Percentiles rank a stretch among this genome's conserved stretches.
Conservation (phyloP, 2,113 vertebrate species). For the Alethe castanea region DNA sequence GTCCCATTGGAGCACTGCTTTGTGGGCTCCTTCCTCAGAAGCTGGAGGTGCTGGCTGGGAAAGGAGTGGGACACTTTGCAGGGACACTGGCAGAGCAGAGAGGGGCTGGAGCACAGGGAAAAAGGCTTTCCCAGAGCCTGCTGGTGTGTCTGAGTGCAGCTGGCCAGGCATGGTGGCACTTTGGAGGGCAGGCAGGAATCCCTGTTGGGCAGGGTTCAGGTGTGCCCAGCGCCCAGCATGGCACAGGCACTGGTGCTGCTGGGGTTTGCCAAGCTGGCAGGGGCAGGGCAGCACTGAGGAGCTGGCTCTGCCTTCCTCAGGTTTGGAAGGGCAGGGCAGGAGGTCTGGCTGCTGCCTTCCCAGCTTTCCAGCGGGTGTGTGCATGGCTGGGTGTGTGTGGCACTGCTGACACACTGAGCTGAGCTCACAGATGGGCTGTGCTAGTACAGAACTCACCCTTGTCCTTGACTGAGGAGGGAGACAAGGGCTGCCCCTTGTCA, state of each 20-base stretch:
- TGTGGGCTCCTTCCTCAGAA: not conserved
- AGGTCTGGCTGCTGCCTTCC: not conserved
- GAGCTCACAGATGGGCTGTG: not conserved
- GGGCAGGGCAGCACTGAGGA: not conserved
- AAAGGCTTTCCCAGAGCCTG: rapidly evolving
- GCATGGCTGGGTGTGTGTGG: rapidly evolving
- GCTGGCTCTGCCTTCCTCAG: not conserved
- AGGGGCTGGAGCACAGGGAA: not conserved
- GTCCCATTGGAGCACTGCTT: not conserved
- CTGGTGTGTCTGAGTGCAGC: not conserved
- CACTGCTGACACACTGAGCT: rapidly evolving
- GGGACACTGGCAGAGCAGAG: not conserved
- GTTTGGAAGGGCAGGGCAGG: not conserved
- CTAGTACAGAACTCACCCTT: not conserved
- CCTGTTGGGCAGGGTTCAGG: not conserved
- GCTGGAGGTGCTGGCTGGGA: not conserved
- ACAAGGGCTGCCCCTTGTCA: not conserved
- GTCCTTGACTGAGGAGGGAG: not conserved
- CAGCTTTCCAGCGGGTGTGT: not conserved
- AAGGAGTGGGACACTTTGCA: not conserved
- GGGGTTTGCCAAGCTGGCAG: not conserved
- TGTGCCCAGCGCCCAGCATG: not conserved
- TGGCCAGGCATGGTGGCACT: not conserved
- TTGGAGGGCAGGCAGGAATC: not conserved
- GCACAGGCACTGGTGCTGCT: not conserved